These are phyloP conservation scores for Drosophila falleni DNA, from an alignment of 2,888 invertebrate genomes.

Conservation along the genomic window DNA sequence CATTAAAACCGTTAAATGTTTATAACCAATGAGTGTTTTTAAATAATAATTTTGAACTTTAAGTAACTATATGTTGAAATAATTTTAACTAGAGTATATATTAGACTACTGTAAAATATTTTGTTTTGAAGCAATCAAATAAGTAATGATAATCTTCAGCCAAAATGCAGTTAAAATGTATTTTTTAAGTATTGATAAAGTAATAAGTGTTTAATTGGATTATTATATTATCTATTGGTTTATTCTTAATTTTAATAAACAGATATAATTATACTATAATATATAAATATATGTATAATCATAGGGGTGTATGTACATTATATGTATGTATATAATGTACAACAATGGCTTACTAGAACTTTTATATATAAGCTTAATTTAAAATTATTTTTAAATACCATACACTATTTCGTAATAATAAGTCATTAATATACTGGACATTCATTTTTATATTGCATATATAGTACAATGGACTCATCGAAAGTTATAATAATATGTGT, in stretches of 20 bases:
- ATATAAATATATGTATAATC: neutral
- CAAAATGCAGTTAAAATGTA: conserved; percentile 4
- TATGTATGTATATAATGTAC: conserved; percentile 20
- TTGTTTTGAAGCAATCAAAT: conserved; percentile 13
- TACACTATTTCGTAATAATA: conserved; percentile 40
- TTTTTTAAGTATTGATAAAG: conserved; percentile 16
- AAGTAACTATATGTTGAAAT: conserved; percentile 24
- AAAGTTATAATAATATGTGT: neutral
- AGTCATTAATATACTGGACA: conserved; percentile 18
- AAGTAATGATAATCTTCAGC: conserved; percentile 14
- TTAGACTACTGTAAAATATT: conserved; percentile 36
- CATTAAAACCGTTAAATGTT: conserved; percentile 14
- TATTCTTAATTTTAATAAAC: conserved; percentile 6
- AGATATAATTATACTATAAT: neutral
- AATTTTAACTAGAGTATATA: conserved; percentile 36
- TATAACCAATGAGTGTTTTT: conserved; percentile 14
- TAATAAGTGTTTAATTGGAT: conserved; percentile 11
- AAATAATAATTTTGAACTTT: conserved; percentile 7
- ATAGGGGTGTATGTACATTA: conserved; percentile 24
- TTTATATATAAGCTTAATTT: conserved; percentile 38
- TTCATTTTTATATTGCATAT: conserved; percentile 23
- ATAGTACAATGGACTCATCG: conserved; percentile 3
- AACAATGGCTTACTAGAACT: conserved; percentile 42
- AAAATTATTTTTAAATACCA: conserved; percentile 38
- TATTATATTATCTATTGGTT: conserved; percentile 10